Evolutionary conservation across 35 echinoderm and acorn worm species (phyloP).

Genomic region (Apostichopus parvimensis): DNA sequence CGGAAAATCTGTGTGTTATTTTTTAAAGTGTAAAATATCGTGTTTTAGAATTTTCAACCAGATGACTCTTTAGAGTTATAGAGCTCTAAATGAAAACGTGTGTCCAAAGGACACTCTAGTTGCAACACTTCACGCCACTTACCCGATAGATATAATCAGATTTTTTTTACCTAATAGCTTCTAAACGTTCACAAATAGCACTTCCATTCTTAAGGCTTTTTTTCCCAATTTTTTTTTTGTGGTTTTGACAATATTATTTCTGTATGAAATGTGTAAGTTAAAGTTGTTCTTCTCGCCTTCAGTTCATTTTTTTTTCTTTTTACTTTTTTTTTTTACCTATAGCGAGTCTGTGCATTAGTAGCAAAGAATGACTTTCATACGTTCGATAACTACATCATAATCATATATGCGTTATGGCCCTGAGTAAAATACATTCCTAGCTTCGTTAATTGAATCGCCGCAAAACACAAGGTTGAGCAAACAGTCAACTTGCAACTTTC

Average conservation of each 20-base stretch:
- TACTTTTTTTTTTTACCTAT: background rate
- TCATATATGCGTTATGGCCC: conserved; percentile 7
- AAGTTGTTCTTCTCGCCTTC: background rate
- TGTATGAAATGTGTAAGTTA: background rate
- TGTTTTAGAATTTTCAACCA: too few relatives aligned
- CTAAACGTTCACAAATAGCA: background rate
- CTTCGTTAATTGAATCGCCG: conserved; percentile 16
- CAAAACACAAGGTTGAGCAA: conserved; percentile 13
- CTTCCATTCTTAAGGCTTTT: too few relatives aligned
- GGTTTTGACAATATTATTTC: background rate
- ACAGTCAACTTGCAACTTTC: background rate
- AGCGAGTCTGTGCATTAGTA: background rate
- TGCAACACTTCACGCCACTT: background rate
- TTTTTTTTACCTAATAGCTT: background rate
- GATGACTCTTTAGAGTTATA: too few relatives aligned
- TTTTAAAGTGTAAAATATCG: too few relatives aligned
- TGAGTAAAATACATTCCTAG: background rate
- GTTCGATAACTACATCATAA: background rate
- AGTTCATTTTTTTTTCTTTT: background rate
- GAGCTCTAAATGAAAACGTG: background rate
- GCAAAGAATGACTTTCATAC: background rate
- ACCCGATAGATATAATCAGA: background rate
- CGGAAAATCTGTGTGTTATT: too few relatives aligned
- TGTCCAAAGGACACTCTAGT: background rate
- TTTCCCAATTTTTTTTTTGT: background rate